Evolutionary conservation across 2,797 vertebrate species (phyloP).

Genomic region (Myotis vivesi): DNA sequence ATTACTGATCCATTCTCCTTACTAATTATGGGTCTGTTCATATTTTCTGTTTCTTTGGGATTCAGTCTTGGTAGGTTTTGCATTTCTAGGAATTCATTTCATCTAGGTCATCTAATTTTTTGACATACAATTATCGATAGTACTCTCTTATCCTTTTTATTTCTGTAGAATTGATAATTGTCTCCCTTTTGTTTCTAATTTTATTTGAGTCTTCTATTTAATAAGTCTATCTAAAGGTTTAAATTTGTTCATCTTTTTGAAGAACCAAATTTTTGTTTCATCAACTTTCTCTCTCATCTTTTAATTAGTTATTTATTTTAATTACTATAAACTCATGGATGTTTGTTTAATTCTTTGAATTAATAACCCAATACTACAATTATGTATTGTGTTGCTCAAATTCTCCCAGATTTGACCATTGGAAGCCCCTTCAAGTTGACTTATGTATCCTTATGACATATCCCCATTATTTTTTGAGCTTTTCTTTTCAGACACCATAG

Average conservation of each 20-base stretch:
- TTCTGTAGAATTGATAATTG: neutral
- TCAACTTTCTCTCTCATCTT: neutral
- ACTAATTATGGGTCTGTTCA: neutral
- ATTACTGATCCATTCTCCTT: neutral
- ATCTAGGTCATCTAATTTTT: neutral
- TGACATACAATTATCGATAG: neutral
- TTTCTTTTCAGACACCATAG: neutral
- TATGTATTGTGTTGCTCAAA: neutral
- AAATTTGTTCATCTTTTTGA: neutral
- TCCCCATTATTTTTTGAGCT: neutral
- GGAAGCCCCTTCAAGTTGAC: neutral
- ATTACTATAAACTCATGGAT: neutral
- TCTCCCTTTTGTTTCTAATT: neutral
- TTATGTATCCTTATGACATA: neutral
- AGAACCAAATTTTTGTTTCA: neutral
- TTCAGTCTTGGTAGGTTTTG: neutral
- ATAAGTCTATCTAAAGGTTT: neutral
- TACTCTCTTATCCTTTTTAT: neutral
- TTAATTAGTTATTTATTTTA: neutral
- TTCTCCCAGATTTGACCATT: neutral
- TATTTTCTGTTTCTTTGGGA: neutral
- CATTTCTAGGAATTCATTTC: neutral
- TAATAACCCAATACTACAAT: neutral
- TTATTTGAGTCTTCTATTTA: neutral
- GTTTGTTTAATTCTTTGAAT: conserved; percentile 6